phyloP scores from a whole-genome alignment of 2,888 invertebrate species.

The Cheilosia pagana region DNA sequence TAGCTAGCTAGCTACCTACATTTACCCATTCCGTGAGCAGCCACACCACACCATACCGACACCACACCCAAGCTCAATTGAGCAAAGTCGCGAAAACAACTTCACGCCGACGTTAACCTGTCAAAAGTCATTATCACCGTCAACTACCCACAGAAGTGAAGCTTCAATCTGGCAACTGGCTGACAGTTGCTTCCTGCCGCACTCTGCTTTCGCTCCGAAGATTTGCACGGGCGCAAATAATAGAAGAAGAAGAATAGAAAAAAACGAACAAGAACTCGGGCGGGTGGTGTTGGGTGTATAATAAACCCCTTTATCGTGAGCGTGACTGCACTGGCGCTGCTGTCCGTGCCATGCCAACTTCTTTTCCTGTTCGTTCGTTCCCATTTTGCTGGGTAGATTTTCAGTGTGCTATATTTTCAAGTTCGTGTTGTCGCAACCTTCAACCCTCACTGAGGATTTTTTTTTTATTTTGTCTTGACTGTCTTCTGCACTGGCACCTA shows the following conservation, averaged over 20 bases:
- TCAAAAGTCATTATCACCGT: constrained; percentile 74
- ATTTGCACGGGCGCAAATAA: constrained; percentile 36
- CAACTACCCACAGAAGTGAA: constrained; percentile 67
- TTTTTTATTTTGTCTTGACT: constrained; percentile 41
- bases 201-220: constrained; percentile 26
- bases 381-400: constrained; percentile 34
- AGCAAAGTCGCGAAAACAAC: constrained; percentile 75
- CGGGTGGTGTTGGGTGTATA: constrained; percentile 14
- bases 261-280: constrained; percentile 7
- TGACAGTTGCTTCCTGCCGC: constrained; percentile 72
- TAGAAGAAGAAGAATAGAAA: constrained; percentile 20
- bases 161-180: constrained; percentile 73
- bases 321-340: constrained; percentile 25
- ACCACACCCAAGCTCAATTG: constrained; percentile 65
- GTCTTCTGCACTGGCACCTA: constrained; percentile 70
- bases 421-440: constrained; percentile 74
- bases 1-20: constrained; percentile 23
- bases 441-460: constrained; percentile 60
- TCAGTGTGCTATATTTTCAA: constrained; percentile 70
- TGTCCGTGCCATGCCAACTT: constrained; percentile 68
- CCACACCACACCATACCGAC: constrained; percentile 15
- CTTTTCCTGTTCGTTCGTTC: constrained; percentile 50
- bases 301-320: neutral
- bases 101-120: constrained; percentile 73
- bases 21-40: constrained; percentile 11